These are phyloP conservation scores for Orthonyx spaldingii DNA, from an alignment of 2,113 vertebrate species.

Conservation along the genomic window DNA sequence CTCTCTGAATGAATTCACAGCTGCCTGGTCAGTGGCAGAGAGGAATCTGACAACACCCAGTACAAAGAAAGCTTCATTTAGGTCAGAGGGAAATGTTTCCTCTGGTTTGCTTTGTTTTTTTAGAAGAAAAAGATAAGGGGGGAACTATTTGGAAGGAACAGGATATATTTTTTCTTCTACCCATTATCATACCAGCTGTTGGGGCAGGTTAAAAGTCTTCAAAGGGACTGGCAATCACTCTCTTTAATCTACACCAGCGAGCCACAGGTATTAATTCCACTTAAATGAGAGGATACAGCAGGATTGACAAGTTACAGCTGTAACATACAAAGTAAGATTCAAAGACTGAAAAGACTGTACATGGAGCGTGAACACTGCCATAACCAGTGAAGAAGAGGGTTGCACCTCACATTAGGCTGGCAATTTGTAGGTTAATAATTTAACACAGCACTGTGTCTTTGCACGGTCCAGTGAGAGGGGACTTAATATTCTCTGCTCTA, in stretches of 20 bases:
- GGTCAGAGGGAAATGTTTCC: background rate
- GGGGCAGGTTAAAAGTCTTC: background rate
- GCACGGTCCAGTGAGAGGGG: background rate
- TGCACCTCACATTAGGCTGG: background rate
- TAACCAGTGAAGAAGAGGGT: background rate
- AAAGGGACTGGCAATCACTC: background rate
- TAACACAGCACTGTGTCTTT: background rate
- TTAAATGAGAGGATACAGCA: background rate
- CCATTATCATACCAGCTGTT: background rate
- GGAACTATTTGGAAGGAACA: background rate
- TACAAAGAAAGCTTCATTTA: background rate
- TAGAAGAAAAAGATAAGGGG: background rate
- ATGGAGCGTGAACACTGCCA: background rate
- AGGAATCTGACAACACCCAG: background rate
- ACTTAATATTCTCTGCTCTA: background rate
- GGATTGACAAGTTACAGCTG: background rate
- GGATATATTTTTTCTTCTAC: background rate
- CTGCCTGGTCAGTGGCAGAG: background rate
- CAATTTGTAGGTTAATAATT: background rate
- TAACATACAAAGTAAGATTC: background rate
- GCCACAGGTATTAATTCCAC: background rate
- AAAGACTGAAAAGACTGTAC: background rate
- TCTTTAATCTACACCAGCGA: background rate
- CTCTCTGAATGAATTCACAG: background rate
- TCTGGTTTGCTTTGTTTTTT: background rate